Base-by-base conservation (phyloP, 2,113 vertebrate genomes). In the Carassius gibelio region DNA sequence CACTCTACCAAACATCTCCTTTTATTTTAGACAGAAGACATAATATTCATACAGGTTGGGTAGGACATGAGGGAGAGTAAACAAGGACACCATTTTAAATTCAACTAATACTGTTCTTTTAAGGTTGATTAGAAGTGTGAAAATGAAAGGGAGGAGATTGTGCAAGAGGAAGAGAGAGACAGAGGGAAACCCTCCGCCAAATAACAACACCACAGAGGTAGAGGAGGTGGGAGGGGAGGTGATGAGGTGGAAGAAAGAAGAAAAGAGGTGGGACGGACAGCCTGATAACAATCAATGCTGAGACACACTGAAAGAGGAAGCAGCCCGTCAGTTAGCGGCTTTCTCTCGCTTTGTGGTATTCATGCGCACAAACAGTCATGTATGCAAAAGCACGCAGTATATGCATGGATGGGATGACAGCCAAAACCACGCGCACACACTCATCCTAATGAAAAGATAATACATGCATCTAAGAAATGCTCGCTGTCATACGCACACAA, bases 301-400 rank as follows among this genome's bases (percentile, higher is more conserved):
- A 87, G 86, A 88, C 61, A 87, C 74, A 74, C 23, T 59, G 84
- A 89, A 84, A 86, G 81, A 86, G 84, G 86, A 89, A 87, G 86
- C 69, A 82, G 57, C 34, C 9, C 42, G 42, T 45, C 42, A 45
- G 42, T 45, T 45, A 45, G 42, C 45, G 9, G 10, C 45, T 48
- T 48, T 48, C 45, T 48, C 45, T 48, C 9, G 10, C 45, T 42
- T n/a, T 48, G 48, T 82, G 55, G 50, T 23, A 59, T 75, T 61
- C 76, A 19, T 74, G 13, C 64, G 64, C 62, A 6, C 84, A 78
- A 30, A 21, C 59, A 17, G 14, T 45, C 38, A 50, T 48, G 3
- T 61, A 81, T 50, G 78, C 59, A 66, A 45, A 23, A 81, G 59
- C 14, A 81, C 62, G 61, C 15, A 30, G 42, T 38, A 11, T 52